Evolutionary conservation across 2,113 vertebrate genomes (phyloP), one percentile per base, ranked within the genome.

Genomic region (Lucifuga dentata): DNA sequence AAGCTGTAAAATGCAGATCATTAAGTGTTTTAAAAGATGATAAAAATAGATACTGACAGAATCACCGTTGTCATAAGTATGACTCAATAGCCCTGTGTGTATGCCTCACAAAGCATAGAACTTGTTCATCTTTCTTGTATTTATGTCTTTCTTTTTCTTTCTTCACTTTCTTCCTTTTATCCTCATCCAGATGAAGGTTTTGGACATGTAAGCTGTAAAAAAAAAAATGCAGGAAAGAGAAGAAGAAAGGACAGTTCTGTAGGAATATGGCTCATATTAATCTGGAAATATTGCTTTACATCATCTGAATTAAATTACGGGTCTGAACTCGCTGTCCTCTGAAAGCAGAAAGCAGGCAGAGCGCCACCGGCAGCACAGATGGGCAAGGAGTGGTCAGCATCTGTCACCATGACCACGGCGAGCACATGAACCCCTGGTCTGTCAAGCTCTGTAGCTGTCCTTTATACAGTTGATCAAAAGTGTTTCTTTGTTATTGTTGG

Each of bases 241-340:
- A 73, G 78, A 81, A 87, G 77, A 83, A 78, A 86, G 86, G 85
- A 85, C 72, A 84, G 80, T 86, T 91, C 85, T 85, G 35, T 80
- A 86, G 72, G 84, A 92, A 90, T 91, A 90, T 92, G 92, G 90
- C 90, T 92, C 75, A 43, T 87, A 93, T 93, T 93, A 93, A 93
- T 93, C 87, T 87, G 82, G 66, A 89, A 92, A 92, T 92, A 91
- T 89, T 90, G 87, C 85, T 92, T 90, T 88, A 89, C 84, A 86
- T 93, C 90, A 93, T 91, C 92, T 93, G 91, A 92, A 92, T 73
- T 79, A 88, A 90, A 93, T 93, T 93, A 93, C 72, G 80, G 80
- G 78, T 68, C 84, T 92, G 89, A 93, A 92, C 89, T 89, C 72
- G 1, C 53, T 91, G 90, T 92, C 90, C 91, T 92, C 61, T 17